A percentile compares a stretch with the other conserved stretches of the same genome.
Evolutionary conservation across 2,113 vertebrate genomes (phyloP).

Genomic region (Perca flavescens): DNA sequence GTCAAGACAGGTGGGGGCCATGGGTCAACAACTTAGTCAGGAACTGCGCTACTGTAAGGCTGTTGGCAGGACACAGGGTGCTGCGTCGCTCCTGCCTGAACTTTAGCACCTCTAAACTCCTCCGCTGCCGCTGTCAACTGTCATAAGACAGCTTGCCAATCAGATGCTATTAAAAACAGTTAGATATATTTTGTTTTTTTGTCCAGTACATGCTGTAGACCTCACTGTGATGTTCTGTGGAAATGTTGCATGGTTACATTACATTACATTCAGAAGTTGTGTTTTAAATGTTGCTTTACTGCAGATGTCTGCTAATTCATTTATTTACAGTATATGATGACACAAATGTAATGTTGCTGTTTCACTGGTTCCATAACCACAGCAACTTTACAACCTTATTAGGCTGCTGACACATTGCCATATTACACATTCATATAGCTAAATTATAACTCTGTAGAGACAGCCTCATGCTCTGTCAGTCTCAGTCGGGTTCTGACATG

Average conservation of each 20-base stretch:
- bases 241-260: slow-evolving; percentile 32
- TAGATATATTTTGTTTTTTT: slow-evolving; percentile 70
- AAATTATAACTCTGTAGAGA: slow-evolving; percentile 18
- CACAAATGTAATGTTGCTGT: slow-evolving; percentile 24
- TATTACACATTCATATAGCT: slow-evolving; percentile 5
- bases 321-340: slow-evolving; percentile 34
- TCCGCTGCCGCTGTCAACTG: slow-evolving; percentile 86
- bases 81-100: slow-evolving; percentile 83
- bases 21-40: slow-evolving; percentile 85
- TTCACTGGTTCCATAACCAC: slow-evolving; percentile 22
- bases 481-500: slow-evolving; percentile 45
- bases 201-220: slow-evolving; percentile 61
- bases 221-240: slow-evolving; percentile 40
- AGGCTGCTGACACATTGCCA: slow-evolving; percentile 5
- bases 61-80: slow-evolving; percentile 83
- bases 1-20: slow-evolving; percentile 83
- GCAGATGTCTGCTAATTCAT: slow-evolving; percentile 32
- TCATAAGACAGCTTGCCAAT: slow-evolving; percentile 84
- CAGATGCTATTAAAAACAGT: slow-evolving; percentile 81
- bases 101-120: slow-evolving; percentile 86
- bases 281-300: slow-evolving; percentile 34
- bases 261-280: slow-evolving; percentile 25
- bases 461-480: slow-evolving; percentile 11
- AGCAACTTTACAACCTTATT: slow-evolving; percentile 15
- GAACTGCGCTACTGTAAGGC: slow-evolving; percentile 76